Evolutionary conservation across 1,140 invertebrate genomes (phyloP).

Genomic region (Meteorus sp.): DNA sequence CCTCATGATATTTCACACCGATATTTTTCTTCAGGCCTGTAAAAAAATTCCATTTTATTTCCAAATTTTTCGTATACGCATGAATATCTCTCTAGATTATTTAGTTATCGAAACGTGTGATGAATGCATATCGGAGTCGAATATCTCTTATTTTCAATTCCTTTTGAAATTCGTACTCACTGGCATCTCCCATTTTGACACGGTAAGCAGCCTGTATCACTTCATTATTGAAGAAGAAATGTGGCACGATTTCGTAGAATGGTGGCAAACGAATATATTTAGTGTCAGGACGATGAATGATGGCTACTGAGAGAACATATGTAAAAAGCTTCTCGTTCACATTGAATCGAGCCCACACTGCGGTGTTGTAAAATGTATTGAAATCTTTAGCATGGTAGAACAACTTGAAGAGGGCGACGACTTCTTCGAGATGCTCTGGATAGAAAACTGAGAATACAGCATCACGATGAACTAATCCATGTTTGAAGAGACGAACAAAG

Average conservation of each 20-base stretch:
- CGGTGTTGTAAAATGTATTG: conserved; percentile 52
- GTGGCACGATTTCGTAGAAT: conserved; percentile 70
- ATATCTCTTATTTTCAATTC: conserved; percentile 2
- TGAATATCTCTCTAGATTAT: too few species aligned
- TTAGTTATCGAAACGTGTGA: too few species aligned
- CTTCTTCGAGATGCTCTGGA: conserved; percentile 65
- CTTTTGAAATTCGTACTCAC: conserved; percentile 22
- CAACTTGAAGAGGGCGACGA: conserved; percentile 66
- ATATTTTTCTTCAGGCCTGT: conserved; percentile 30
- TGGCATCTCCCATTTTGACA: conserved; percentile 52
- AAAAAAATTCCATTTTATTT: not conserved
- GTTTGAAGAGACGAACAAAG: conserved; percentile 62
- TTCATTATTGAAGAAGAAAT: conserved; percentile 64
- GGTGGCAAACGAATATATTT: conserved; percentile 65
- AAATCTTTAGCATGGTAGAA: conserved; percentile 69
- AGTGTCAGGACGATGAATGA: conserved; percentile 66
- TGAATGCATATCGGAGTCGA: too few species aligned
- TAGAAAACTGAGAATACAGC: conserved; percentile 67
- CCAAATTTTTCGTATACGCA: too few species aligned
- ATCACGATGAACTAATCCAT: conserved; percentile 62
- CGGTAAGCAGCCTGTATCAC: conserved; percentile 65
- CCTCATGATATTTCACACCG: conserved; percentile 25
- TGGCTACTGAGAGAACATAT: conserved; percentile 64
- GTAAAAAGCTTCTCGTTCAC: conserved; percentile 68
- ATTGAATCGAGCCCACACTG: conserved; percentile 63